Conservation (phyloP, 2,888 invertebrate genomes). For the Margaritifera margaritifera region DNA sequence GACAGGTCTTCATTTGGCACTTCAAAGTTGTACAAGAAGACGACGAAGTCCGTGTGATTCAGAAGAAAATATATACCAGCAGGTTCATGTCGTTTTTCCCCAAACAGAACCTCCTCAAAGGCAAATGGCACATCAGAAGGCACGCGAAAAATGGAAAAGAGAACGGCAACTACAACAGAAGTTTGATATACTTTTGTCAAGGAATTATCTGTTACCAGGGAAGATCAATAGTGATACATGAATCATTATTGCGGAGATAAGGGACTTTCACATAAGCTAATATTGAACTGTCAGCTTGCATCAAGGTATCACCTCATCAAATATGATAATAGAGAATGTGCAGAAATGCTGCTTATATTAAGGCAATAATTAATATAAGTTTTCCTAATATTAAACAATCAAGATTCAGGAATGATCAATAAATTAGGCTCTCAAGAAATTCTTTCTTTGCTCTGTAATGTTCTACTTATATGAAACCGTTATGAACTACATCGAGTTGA, state of each 20-base stretch:
- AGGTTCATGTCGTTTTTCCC: conserved; percentile 27
- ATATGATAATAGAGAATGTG: too few relatives aligned
- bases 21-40: conserved; percentile 37
- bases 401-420: too few relatives aligned
- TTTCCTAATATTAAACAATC: too few relatives aligned
- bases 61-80: conserved; percentile 38
- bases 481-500: too few relatives aligned
- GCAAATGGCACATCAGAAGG: conserved; percentile 9
- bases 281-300: too few relatives aligned
- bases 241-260: not conserved
- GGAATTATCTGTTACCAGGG: conserved; percentile 27
- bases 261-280: too few relatives aligned
- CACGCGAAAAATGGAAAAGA: conserved; percentile 11
- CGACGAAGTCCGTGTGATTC: conserved; percentile 30
- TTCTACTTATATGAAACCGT: too few relatives aligned
- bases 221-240: conserved; percentile 44
- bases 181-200: conserved; percentile 20
- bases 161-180: conserved; percentile 5
- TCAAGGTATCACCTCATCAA: too few relatives aligned
- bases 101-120: conserved; percentile 13
- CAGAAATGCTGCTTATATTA: too few relatives aligned
- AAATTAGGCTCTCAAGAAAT: too few relatives aligned
- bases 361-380: too few relatives aligned
- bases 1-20: conserved; percentile 40
- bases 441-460: too few relatives aligned